A percentile compares a stretch with the other conserved stretches of the same genome.
phyloP scores from a whole-genome alignment of 2,113 vertebrate species.

The Eolophus roseicapilla region DNA sequence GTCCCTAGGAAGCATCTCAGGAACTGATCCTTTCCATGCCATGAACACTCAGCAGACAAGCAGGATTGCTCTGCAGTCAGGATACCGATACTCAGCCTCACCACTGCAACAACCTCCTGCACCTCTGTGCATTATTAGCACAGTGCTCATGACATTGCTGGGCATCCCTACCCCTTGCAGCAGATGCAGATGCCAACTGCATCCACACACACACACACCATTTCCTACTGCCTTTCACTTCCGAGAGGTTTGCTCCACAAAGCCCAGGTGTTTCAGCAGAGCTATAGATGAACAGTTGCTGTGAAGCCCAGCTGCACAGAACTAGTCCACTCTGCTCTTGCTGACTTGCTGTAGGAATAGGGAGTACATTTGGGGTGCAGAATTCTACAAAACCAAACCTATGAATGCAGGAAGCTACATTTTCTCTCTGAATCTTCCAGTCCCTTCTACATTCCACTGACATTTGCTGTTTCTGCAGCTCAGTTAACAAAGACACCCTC shows the following conservation, averaged over 20 bases:
- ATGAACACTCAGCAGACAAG: background rate
- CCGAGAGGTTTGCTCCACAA: background rate
- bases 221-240: background rate
- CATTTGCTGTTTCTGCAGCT: background rate
- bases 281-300: background rate
- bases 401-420: background rate
- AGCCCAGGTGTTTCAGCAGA: background rate
- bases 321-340: background rate
- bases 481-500: background rate
- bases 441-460: background rate
- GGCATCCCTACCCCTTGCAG: background rate
- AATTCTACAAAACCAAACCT: background rate
- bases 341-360: background rate
- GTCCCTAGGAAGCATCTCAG: background rate
- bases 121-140: background rate
- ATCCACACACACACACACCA: rapidly evolving
- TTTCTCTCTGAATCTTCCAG: background rate
- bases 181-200: background rate
- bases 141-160: background rate
- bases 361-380: background rate
- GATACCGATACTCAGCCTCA: background rate
- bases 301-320: background rate
- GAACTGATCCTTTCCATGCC: background rate
- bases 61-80: background rate
- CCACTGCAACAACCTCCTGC: background rate